Evolutionary conservation across 92 coral and sea anemone species (phyloP), one percentile per base, ranked within the genome.

Genomic region (Epizoanthus scotinus): DNA sequence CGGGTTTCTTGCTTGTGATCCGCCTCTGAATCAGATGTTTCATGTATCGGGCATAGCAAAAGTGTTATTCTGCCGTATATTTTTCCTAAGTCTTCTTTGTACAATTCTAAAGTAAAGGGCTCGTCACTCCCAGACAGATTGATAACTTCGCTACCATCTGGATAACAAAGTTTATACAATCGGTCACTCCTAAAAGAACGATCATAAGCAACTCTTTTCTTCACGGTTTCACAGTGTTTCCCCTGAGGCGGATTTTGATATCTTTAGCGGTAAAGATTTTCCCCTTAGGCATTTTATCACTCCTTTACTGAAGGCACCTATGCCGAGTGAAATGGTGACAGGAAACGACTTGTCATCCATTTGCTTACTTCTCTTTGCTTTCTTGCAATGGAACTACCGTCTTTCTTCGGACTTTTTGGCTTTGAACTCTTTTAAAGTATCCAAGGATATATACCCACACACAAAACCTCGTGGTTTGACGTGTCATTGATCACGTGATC

Each of bases 71-170:
- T 52, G 54, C 54, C 69, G 67, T 85, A 85, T 70, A 69, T 88
- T 79, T 69, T 80, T 31, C 91, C 89, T 52, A 86, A 70, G 63
- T 86, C 90, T 70, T 89, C 90, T 62, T 71, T 90, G 77, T 87
- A 90, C 70, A 87, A 80, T 65, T 87, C 87, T 52, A 90, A 81
- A 25, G 82, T 83, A 77, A 90, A 87, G 66, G 86, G 70, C 78
- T 87, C 91, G 26, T 87, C 77, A 34, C 86, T 84, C 58, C 87
- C 91, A 27, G 94, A 89, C 29, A 87, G 81, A 62, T 74, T 81
- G 71, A 73, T 55, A 27, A 87, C 88, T 73, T 90, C 81, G 67
- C 85, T 89, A 38, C 87, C 89, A 61, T 89, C 94, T 0, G 94
- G 90, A 70, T 82, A 83, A 73, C 84, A 73, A 42, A 86, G 90